Base-by-base conservation (phyloP, 1,140 invertebrate genomes). In the Drosophila teissieri region DNA sequence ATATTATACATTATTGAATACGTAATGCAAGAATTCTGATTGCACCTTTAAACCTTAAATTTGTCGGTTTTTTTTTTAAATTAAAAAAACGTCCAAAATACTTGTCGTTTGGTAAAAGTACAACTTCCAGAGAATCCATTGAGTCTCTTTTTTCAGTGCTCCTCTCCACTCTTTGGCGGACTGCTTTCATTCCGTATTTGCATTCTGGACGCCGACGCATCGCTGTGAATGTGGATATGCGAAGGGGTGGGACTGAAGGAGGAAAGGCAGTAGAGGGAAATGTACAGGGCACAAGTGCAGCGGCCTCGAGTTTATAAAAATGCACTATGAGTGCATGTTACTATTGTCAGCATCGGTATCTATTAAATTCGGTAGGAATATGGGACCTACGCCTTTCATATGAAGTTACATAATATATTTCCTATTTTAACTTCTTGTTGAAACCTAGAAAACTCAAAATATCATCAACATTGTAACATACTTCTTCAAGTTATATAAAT, bases 231-330 rank as follows among this genome's bases (percentile, higher is more conserved):
- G 54, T 60, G 51, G 49, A 42, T 48, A n/a, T n/a, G 64, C 14
- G n/a, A 42, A 37, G 10, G 34, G 24, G 17, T 48, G 36, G 46
- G 14, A 8, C 2, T 10, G 8, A 36, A 40, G 40, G 14, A 12
- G 19, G 39, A 14, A 31, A 8, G 55, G 31, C 31, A 34, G 22
- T 11, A 56, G 22, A 45, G 42, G 46, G 76, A 42, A 39, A 52
- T 65, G 70, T 53, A 49, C 37, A 46, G 69, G 83, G 72, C 84
- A 80, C 84, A 83, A 89, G 84, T 89, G 83, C 83, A 89, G 67
- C 84, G 64, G 84, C 84, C 80, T 83, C 73, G 65, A 83, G 75
- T 86, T 69, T 82, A 86, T 81, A 75, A 83, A 79, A 86, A 86
- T 88, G 83, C 79, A 88, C 78, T 78, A 64, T 57, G 78, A 86